phyloP scores from a whole-genome alignment of 2,797 vertebrate species.

The Clarias laeviceps region DNA sequence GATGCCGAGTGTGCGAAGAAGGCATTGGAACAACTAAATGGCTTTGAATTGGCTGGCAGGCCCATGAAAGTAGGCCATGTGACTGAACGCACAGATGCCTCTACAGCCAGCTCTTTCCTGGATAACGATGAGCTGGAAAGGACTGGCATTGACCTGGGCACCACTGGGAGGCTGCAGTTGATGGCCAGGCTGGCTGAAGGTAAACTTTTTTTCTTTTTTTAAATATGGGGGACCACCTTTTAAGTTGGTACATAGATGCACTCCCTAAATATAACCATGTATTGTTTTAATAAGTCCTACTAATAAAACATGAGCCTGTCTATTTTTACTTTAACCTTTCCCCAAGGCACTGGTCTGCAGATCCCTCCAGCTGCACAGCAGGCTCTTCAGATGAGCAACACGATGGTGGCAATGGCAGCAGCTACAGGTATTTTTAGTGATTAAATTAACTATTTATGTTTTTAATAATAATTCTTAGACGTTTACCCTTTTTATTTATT shows the following conservation, averaged over 20 bases:
- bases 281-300: not conserved
- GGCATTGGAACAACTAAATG: slow-evolving; percentile 94
- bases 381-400: slow-evolving; percentile 94
- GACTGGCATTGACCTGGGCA: slow-evolving; percentile 91
- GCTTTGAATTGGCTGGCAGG: slow-evolving; percentile 92
- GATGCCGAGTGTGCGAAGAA: slow-evolving; percentile 97
- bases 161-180: slow-evolving; percentile 90
- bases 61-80: slow-evolving; percentile 98
- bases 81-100: slow-evolving; percentile 89
- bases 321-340: not conserved
- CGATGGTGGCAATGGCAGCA: slow-evolving; percentile 91
- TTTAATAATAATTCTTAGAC: not conserved
- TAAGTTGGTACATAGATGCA: not conserved
- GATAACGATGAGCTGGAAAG: slow-evolving; percentile 93
- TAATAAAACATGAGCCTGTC: not conserved
- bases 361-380: slow-evolving; percentile 95
- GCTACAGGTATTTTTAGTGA: slow-evolving; percentile 70
- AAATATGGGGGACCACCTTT: not conserved
- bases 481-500: not conserved
- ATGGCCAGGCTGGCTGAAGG: slow-evolving; percentile 96
- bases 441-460: not conserved
- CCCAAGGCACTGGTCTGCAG: slow-evolving; percentile 89
- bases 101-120: slow-evolving; percentile 87
- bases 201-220: slow-evolving; percentile 45
- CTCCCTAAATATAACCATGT: not conserved